Conservation (phyloP, 2,888 invertebrate genomes). For the Druceiella hillmani region DNA sequence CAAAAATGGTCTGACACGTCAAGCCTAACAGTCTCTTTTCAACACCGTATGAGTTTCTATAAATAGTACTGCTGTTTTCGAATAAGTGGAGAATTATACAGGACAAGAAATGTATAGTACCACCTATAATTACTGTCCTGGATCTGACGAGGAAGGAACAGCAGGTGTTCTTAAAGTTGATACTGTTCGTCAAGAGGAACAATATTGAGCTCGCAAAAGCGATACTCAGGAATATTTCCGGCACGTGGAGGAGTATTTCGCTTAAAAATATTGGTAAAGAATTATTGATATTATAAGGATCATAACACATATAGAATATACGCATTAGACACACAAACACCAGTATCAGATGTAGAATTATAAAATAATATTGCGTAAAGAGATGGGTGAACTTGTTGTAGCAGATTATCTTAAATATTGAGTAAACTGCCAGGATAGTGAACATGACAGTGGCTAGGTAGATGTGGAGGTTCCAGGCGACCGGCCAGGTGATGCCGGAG, state of each 20-base stretch:
- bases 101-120: conserved; percentile 70
- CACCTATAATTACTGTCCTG: conserved; percentile 70
- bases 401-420: conserved; percentile 79
- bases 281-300: conserved; percentile 84
- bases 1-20: conserved; percentile 81
- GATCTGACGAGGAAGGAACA: conserved; percentile 71
- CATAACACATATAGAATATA: conserved; percentile 84
- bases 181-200: conserved; percentile 76
- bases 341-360: conserved; percentile 77
- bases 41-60: conserved; percentile 40
- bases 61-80: conserved; percentile 53
- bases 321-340: conserved; percentile 77
- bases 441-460: conserved; percentile 83
- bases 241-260: conserved; percentile 77
- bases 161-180: conserved; percentile 65
- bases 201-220: conserved; percentile 84
- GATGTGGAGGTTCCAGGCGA: conserved; percentile 89
- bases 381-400: conserved; percentile 83
- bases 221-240: conserved; percentile 82
- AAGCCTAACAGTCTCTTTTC: conserved; percentile 62
- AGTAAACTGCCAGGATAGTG: conserved; percentile 76
- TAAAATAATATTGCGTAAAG: conserved; percentile 82
- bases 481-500: conserved; percentile 62
- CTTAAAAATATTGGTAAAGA: conserved; percentile 75
- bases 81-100: conserved; percentile 80